Evolutionary conservation across 2,888 invertebrate species (phyloP), one percentile per base, ranked within the genome.

Genomic region (Conchocele bisecta): DNA sequence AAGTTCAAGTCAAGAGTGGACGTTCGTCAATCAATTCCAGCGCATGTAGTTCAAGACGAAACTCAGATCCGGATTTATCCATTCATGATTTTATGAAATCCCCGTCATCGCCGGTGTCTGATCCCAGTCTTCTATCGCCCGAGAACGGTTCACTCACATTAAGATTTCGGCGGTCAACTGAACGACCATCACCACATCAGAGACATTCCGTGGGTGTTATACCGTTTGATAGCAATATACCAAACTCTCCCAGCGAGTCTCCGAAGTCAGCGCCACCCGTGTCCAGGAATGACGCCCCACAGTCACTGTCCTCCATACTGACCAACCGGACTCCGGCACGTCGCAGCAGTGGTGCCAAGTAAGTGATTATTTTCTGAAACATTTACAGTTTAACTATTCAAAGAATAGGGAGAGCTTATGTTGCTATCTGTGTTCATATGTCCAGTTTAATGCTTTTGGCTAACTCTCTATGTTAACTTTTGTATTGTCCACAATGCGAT

Each of bases 1-100:
- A 98, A 92, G 86, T 88, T 37, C 89, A 90, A 72, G 86, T 88
- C 13, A 87, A 86, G 58, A 85, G 85, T 72, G 88, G 86, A 4
- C 84, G 86, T 51, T 86, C 88, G 22, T 86, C 88, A 20, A 81
- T 85, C 41, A 83, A 84, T 67, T 86, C 87, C 60, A 87, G 86
- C 75, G 81, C 82, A 26, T 79, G 82, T 51, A 84, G 81, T 42
- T 88, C 88, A 5, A 71, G 87, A 20, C 79, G 88, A 5, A 86
- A 85, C 70, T 87, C 88, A 9, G 82, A 84, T 35, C 83, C 85
- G 0, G 88, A 86, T 44, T 76, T 74, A 20, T 82, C 85, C 3
- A 75, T 82, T 9, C 60, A 77, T 56, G 81, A 82, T 50, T 68
- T 81, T 41, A 76, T 83, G 54, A 85, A 83, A 75, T 84, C 84